Base-by-base conservation (phyloP, 1,140 invertebrate species). In the Nasonia giraulti region DNA sequence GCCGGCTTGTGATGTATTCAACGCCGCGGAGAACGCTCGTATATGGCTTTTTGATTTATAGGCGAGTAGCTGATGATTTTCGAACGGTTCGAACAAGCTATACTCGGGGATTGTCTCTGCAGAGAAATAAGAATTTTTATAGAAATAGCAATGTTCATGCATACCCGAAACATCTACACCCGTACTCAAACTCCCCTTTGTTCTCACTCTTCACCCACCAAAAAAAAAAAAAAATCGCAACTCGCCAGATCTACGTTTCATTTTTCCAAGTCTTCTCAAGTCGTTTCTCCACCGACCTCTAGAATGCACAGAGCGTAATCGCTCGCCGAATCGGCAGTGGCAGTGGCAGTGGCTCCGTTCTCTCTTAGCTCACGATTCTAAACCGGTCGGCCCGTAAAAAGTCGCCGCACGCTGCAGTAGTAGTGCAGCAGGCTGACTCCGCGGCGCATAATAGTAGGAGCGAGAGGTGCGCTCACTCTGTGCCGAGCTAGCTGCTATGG, bases 301-400 rank as follows among this genome's bases (percentile, higher is more conserved):
- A 7, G 44, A 77, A 27, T 8, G 75, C n/a, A 50, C 75, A 20
- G 2, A 14, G 10, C 12, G 33, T n/a, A 40, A 55, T 66, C 82
- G 75, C 62, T 78, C 47, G 83, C 20, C 76, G 11, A 80, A 76
- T 81, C 79, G 84, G 84, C 84, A 81, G 73, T 81, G 84, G 84
- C 84, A 85, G 84, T 85, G 84, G 84, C 84, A 85, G 78, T 85
- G 84, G 79, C 79, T 68, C 37, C 33, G 31, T 11, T 75, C 73
- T 75, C 81, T 77, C 62, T 17, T 23, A 7, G 71, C 50, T 47
- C 47, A 12, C 62, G 23, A 50, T 83, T 78, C 75, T 83, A 84
- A 84, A 84, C 83, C 76, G 78, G 83, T 84, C 78, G 83, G 23
- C 11, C 40, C 62, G 33, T 23, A 84, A 75, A 84, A 80, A 84